Evolutionary conservation across 2,113 vertebrate species (phyloP).

Genomic region (Oenanthe oenanthe): DNA sequence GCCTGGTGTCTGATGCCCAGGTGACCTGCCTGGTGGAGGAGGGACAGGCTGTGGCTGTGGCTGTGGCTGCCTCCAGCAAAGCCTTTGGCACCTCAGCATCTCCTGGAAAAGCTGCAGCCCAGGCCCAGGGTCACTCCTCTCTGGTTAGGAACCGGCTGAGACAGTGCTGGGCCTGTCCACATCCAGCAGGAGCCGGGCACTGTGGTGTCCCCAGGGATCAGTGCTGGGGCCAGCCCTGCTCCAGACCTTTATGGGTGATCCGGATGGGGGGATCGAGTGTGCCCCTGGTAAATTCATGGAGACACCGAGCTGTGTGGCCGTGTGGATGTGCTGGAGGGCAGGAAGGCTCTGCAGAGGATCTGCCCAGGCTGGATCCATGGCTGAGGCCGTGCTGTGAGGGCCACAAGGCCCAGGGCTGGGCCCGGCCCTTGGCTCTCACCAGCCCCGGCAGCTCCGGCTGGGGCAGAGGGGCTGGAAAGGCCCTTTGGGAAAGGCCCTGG

Average conservation of each 20-base stretch:
- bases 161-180: background rate
- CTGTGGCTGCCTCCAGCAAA: background rate
- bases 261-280: fast-evolving
- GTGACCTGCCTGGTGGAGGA: background rate
- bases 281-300: fast-evolving
- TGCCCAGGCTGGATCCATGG: too few relatives aligned
- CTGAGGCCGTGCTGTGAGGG: too few relatives aligned
- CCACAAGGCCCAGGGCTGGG: too few relatives aligned
- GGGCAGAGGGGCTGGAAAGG: too few relatives aligned
- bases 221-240: background rate
- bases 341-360: too few relatives aligned
- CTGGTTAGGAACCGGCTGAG: background rate
- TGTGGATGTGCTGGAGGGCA: too few relatives aligned
- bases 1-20: background rate
- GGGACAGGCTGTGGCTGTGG: background rate
- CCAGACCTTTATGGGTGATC: too few relatives aligned
- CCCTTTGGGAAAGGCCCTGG: too few relatives aligned
- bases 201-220: too few relatives aligned
- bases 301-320: background rate
- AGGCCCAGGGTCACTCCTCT: too few relatives aligned
- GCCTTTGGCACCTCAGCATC: background rate
- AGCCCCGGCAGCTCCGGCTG: too few relatives aligned
- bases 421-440: too few relatives aligned
- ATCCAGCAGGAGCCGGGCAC: background rate
- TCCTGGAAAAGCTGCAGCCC: background rate